Evolutionary conservation across 1,140 invertebrate genomes (phyloP).

Genomic region (Cataglyphis hispanica): DNA sequence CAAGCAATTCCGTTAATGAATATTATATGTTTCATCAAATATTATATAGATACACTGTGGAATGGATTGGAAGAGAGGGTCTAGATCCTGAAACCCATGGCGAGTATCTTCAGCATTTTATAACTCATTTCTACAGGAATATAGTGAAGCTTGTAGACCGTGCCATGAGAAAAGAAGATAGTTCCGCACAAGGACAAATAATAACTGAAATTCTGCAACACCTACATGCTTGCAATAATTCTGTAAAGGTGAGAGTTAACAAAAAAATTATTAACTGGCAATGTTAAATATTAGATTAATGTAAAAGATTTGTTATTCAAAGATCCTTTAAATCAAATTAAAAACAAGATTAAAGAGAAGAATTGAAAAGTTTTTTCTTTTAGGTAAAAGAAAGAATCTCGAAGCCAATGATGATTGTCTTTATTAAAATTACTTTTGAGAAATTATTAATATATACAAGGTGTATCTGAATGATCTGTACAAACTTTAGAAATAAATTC

Average conservation of each 20-base stretch:
- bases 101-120: conserved; percentile 98
- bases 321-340: conserved; percentile 1
- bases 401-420: background rate
- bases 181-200: conserved; percentile 96
- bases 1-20: background rate
- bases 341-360: background rate
- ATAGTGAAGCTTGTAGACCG: conserved; percentile 97
- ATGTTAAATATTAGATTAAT: conserved; percentile 8
- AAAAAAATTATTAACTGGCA: background rate
- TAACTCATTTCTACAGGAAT: conserved; percentile 97
- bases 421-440: background rate
- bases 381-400: background rate
- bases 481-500: too few species aligned
- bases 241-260: conserved; percentile 90
- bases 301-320: background rate
- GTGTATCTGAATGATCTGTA: too few species aligned
- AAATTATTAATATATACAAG: background rate
- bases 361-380: background rate
- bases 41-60: conserved; percentile 94
- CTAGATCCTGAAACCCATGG: conserved; percentile 96
- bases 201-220: conserved; percentile 98
- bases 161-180: conserved; percentile 98
- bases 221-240: conserved; percentile 98
- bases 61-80: conserved; percentile 98
- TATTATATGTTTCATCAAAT: background rate